phyloP scores from a whole-genome alignment of 1,140 invertebrate genomes.

The Hydropsyche tenuis region DNA sequence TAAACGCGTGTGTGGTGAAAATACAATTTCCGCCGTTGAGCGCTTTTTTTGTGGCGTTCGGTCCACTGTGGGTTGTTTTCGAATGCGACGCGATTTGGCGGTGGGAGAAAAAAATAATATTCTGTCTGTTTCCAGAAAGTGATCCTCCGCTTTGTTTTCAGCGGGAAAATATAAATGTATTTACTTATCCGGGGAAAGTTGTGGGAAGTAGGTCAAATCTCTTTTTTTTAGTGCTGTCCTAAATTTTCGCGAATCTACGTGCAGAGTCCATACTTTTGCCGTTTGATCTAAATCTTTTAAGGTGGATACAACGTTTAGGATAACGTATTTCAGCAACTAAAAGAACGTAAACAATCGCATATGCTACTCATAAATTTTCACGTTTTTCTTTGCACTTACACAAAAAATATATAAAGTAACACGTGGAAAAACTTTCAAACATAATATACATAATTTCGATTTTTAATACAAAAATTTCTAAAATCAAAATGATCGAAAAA shows the following conservation, averaged over 20 bases:
- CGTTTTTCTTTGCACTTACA: not conserved
- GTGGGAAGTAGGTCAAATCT: constrained; percentile 13
- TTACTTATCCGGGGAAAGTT: not conserved
- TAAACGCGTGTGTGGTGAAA: no score
- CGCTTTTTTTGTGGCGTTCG: no score
- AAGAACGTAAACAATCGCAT: no score
- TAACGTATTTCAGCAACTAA: no score
- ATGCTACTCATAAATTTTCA: no score
- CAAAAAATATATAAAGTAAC: not conserved
- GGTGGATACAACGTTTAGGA: no score
- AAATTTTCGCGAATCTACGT: constrained; percentile 14
- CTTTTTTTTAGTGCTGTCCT: constrained; percentile 15
- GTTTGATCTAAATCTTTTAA: constrained; percentile 2
- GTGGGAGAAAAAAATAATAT: not conserved
- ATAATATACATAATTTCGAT: not conserved
- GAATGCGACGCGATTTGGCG: no score
- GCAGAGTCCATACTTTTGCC: constrained; percentile 17
- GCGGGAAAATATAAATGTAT: not conserved
- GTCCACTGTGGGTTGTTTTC: no score
- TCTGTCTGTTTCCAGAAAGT: constrained; percentile 16
- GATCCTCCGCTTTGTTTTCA: not conserved
- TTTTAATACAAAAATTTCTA: not conserved
- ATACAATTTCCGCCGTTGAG: no score
- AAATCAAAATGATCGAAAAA: not conserved
- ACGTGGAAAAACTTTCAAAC: not conserved